Conservation (phyloP, 2,113 vertebrate species). For the Laterallus jamaicensis region DNA sequence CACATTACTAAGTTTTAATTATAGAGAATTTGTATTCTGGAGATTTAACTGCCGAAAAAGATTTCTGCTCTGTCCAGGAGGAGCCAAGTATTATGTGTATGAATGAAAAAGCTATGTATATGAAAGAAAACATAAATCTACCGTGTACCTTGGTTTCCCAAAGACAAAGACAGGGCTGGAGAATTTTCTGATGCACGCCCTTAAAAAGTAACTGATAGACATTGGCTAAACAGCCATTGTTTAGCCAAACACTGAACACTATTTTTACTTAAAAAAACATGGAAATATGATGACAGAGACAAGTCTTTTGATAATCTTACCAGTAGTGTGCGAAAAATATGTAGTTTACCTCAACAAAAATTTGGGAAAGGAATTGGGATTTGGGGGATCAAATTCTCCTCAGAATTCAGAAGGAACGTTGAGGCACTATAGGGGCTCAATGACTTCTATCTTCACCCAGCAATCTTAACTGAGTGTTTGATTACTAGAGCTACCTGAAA, state of each 20-base stretch:
- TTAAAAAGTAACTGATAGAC: neutral
- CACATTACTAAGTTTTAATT: neutral
- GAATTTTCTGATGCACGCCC: neutral
- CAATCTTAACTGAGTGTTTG: neutral
- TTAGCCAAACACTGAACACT: neutral
- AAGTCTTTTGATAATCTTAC: neutral
- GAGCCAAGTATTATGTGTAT: neutral
- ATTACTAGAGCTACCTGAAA: neutral
- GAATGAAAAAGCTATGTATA: neutral
- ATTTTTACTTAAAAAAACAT: neutral
- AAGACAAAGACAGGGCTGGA: neutral
- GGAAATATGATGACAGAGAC: neutral
- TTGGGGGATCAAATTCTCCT: neutral
- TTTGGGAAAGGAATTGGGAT: neutral
- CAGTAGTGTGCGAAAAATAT: neutral
- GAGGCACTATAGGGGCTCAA: neutral
- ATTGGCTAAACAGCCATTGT: neutral
- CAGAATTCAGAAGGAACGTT: neutral
- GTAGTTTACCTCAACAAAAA: neutral
- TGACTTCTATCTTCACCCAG: neutral
- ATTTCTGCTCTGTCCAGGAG: neutral
- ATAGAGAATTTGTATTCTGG: neutral
- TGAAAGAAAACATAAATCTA: neutral
- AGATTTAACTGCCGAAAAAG: neutral
- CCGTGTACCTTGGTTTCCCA: neutral